Evolutionary conservation across 1,140 invertebrate genomes (phyloP), one percentile per base, ranked within the genome.

Genomic region (Lasioglossum baleicum): DNA sequence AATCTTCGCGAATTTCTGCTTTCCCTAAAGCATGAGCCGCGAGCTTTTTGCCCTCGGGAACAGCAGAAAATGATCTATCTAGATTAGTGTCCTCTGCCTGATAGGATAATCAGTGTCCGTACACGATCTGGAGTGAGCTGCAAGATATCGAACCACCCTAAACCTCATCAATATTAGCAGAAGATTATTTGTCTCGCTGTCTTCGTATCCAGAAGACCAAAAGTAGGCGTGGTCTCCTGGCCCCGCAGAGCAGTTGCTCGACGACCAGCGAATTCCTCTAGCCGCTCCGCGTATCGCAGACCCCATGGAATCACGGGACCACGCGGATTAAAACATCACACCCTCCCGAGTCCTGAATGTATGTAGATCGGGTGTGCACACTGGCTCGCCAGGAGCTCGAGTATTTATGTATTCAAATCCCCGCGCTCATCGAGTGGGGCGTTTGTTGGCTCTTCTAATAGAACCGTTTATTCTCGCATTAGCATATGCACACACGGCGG

Each of bases 331-430:
- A 90, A 90, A 90, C 88, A 88, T 90, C 88, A 89, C 89, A 83
- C 87, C 84, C 81, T 79, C 42, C 83, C 81, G 78, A 35, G 44
- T 83, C 88, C 86, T 84, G 75, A 86, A 70, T 84, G 86, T 90
- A 89, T 90, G 90, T 84, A 90, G 87, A 90, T 90, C 84, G 51
- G 81, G 84, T 69, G 64, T 73, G 77, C 58, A 85, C 67, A 74
- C 79, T 83, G 85, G 88, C 87, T 88, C 89, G 86, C 87, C 77
- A 75, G 85, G 82, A 88, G 56, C 86, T 90, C 85, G 84, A 90
- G 90, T 90, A 90, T 91, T 92, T 92, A 92, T 90, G 89, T 89
- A 92, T 91, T 92, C 90, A 91, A 92, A 91, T 92, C 90, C 89
- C 89, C 74, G 80, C 87, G 90, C 90, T 91, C 90, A 91, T 91